phyloP scores from a whole-genome alignment of 1,140 invertebrate species.

The Bombus cullumanus region DNA sequence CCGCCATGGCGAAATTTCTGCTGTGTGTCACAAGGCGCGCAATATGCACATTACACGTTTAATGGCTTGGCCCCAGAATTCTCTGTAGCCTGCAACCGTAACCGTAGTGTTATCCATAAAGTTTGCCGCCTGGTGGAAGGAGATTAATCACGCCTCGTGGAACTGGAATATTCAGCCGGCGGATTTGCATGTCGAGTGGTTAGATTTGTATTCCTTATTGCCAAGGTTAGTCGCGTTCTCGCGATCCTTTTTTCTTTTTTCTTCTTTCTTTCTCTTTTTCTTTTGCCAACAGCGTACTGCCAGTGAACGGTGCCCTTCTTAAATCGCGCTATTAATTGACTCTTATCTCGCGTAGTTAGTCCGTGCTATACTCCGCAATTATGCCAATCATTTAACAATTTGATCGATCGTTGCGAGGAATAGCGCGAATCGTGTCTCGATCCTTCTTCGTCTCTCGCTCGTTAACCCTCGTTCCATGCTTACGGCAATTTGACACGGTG shows the following conservation, averaged over 20 bases:
- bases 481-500: not conserved
- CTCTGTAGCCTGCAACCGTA: not conserved
- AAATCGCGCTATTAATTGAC: not conserved
- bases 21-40: not conserved
- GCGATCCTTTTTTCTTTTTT: too few relatives aligned
- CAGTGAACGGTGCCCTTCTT: not conserved
- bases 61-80: conserved; percentile 3
- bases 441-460: too few relatives aligned
- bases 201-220: conserved; percentile 17
- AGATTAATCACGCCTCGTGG: conserved; percentile 17
- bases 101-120: conserved; percentile 27
- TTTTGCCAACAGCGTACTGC: not conserved
- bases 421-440: not conserved
- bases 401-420: not conserved
- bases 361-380: not conserved
- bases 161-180: conserved; percentile 15
- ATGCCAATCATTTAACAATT: not conserved
- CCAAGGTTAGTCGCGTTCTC: conserved; percentile 14
- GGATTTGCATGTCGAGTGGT: conserved; percentile 29
- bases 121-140: not conserved
- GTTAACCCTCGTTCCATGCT: not conserved
- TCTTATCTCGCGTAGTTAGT: too few relatives aligned
- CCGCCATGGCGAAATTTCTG: not conserved
- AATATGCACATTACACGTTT: conserved; percentile 8
- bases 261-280: not conserved